Percentiles rank a stretch among this genome's conserved stretches.
phyloP scores from a whole-genome alignment of 1,140 invertebrate species.

The Drosophila pruinosa region DNA sequence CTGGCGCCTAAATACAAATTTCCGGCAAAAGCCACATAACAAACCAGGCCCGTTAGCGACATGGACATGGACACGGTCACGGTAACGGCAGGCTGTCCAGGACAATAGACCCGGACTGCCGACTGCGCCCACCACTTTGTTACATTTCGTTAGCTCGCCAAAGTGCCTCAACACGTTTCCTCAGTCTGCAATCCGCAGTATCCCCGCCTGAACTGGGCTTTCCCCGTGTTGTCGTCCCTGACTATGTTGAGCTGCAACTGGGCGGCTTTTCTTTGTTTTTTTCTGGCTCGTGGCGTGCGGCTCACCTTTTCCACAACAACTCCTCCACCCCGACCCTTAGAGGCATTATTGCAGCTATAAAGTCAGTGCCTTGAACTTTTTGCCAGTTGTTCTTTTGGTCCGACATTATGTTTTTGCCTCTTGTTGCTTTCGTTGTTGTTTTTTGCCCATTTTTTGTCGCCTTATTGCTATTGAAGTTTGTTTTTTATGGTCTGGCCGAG shows the following conservation, averaged over 20 bases:
- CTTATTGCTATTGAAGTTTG: slow-evolving; percentile 79
- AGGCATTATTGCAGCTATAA: slow-evolving; percentile 78
- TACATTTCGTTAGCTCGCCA: slow-evolving; percentile 77
- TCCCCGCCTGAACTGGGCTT: not conserved
- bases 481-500: slow-evolving; percentile 77
- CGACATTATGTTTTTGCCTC: slow-evolving; percentile 39
- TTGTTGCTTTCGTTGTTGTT: slow-evolving; percentile 23
- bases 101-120: slow-evolving; percentile 26
- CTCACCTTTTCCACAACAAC: slow-evolving; percentile 54
- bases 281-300: slow-evolving; percentile 48
- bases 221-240: not conserved
- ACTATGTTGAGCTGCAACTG: slow-evolving; percentile 46
- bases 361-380: slow-evolving; percentile 80
- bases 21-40: slow-evolving; percentile 76
- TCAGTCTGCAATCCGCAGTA: not conserved
- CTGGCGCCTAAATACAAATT: slow-evolving; percentile 73
- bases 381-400: slow-evolving; percentile 59
- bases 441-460: slow-evolving; percentile 62
- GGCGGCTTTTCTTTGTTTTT: slow-evolving; percentile 55
- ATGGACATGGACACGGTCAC: slow-evolving; percentile 19
- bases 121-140: slow-evolving; percentile 56
- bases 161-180: slow-evolving; percentile 77
- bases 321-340: not conserved
- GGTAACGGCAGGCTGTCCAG: slow-evolving; percentile 1
- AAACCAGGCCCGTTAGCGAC: slow-evolving; percentile 61